Base-by-base conservation (phyloP, 2,888 invertebrate species). In the Drosophila neonasuta region DNA sequence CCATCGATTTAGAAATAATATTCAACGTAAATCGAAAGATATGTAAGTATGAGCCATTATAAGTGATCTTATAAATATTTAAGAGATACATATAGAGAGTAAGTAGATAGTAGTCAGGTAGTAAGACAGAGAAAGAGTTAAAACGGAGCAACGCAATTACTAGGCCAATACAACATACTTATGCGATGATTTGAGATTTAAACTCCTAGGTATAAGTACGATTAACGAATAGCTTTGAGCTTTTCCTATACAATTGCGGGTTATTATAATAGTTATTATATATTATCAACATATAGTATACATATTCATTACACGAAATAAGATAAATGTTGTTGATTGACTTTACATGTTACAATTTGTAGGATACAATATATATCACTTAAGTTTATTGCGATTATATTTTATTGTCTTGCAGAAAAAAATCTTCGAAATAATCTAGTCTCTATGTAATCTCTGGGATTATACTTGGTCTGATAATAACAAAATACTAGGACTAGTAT, bases 261-360 rank as follows among this genome's bases (percentile, higher is more conserved):
- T 79, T 34, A 57, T 56, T 68, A 68, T 52, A 29, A 55, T 36
- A 44, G 7, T 15, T 42, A 42, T 36, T 30, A 44, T 41, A 13
- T 32, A 24, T 32, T 30, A 29, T 32, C n/a, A 34, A 13, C 13
- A n/a, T 20, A n/a, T 20, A 15, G n/a, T 58, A 50, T 50, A 20
- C 2, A 34, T 36, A 24, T 67, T 56, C 39, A 46, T 65, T 81
- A 81, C 79, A 78, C 66, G 63, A 60, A 56, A 77, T 77, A 77
- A 54, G 17, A 36, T 60, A 13, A 32, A 58, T 71, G 51, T 49
- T 11, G 11, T n/a, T 41, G 36, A 11, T 50, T 30, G 48, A 34
- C 9, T 55, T 41, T 74, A 72, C 52, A 52, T 45, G 9, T 45
- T 59, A 61, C 71, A 75, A 49, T 60, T 71, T 48, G 6, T 36